phyloP scores from a whole-genome alignment of 2,113 vertebrate genomes.

The Erythrocebus patas region DNA sequence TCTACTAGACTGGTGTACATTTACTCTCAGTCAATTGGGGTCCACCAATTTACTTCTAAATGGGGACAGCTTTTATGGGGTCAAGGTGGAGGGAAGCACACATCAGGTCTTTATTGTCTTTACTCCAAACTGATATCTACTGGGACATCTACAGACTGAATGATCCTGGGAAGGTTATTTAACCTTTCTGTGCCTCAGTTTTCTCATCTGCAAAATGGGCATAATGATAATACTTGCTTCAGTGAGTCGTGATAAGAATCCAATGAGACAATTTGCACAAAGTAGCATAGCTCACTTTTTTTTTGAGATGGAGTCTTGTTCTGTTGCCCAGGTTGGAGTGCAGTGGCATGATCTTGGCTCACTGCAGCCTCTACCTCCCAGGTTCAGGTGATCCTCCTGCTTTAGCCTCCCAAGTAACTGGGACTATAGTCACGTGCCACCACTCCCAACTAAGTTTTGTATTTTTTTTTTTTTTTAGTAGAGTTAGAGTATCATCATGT shows the following conservation, averaged over 20 bases:
- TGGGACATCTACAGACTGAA: background rate
- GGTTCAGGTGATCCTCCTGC: background rate
- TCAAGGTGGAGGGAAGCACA: background rate
- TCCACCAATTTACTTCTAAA: background rate
- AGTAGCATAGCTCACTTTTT: background rate
- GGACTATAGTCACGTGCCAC: background rate
- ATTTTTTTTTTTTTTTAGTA: background rate
- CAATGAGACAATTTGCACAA: background rate
- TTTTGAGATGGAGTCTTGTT: background rate
- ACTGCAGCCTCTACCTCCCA: background rate
- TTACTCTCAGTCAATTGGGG: background rate
- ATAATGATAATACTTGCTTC: background rate
- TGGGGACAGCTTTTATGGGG: background rate
- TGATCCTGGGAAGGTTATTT: background rate
- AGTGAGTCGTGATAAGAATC: background rate
- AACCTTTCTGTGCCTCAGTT: background rate
- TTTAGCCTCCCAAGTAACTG: background rate
- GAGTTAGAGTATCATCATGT: background rate
- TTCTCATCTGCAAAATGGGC: background rate
- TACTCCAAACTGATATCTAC: background rate
- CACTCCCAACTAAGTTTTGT: background rate
- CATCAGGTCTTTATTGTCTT: background rate
- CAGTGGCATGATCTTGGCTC: background rate
- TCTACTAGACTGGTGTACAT: background rate
- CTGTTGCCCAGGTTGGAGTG: background rate